Evolutionary conservation across 2,797 vertebrate species (phyloP).

Genomic region (Novumbra hubbsi): DNA sequence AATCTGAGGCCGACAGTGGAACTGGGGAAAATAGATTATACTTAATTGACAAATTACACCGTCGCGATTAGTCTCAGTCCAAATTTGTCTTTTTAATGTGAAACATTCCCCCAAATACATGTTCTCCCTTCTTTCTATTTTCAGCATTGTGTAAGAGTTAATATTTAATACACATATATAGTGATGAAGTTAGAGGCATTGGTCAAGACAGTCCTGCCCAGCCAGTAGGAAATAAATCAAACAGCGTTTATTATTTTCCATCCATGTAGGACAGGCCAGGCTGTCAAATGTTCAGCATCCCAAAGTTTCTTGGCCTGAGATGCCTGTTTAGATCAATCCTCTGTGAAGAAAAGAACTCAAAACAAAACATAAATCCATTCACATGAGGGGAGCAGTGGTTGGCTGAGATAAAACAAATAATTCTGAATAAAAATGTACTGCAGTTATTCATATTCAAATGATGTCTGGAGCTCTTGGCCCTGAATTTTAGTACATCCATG

Average conservation of each 20-base stretch:
- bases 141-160: conserved; percentile 65
- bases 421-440: not conserved
- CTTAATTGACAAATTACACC: conserved; percentile 78
- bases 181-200: conserved; percentile 61
- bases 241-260: conserved; percentile 33
- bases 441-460: not conserved
- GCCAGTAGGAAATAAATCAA: conserved; percentile 54
- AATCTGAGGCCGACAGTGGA: conserved; percentile 70
- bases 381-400: not conserved
- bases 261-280: conserved; percentile 29
- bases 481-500: not conserved
- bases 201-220: conserved; percentile 24
- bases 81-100: conserved; percentile 77
- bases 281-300: not conserved
- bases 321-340: not conserved
- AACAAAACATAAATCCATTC: not conserved
- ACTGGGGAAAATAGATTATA: conserved; percentile 73
- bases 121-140: conserved; percentile 70
- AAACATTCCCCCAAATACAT: conserved; percentile 70
- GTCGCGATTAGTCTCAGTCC: conserved; percentile 73
- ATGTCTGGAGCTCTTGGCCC: not conserved
- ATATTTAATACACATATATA: conserved; percentile 55
- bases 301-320: not conserved
- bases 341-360: not conserved
- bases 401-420: not conserved